A percentile compares a stretch with the other conserved stretches of the same genome.
Evolutionary conservation across 2,888 invertebrate genomes (phyloP).

Genomic region (Beris chalybata): DNA sequence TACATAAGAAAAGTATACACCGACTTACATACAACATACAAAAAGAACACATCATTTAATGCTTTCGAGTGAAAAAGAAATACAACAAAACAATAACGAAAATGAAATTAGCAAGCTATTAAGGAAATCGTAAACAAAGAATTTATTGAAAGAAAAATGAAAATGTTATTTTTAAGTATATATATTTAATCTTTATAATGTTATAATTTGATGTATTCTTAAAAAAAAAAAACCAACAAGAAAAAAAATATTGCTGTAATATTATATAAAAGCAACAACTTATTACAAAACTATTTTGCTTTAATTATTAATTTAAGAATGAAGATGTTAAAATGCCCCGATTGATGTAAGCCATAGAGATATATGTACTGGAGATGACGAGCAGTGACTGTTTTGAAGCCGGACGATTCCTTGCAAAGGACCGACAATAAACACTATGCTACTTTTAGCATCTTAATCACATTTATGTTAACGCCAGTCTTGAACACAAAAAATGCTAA

Average conservation of each 20-base stretch:
- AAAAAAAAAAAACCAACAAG: conserved; percentile 11
- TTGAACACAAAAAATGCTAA: no score
- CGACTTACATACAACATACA: not conserved
- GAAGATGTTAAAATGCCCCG: no score
- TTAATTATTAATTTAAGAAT: no score
- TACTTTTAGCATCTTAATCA: no score
- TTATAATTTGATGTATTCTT: conserved; percentile 36
- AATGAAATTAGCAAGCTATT: conserved; percentile 4
- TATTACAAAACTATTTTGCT: not conserved
- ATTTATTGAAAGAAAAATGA: conserved; percentile 28
- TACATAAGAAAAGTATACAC: no score
- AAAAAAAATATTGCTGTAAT: conserved; percentile 31
- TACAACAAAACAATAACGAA: conserved; percentile 24
- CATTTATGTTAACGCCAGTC: no score
- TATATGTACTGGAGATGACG: no score
- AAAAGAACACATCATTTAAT: conserved; percentile 26
- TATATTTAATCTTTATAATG: conserved; percentile 37
- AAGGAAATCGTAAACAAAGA: conserved; percentile 27
- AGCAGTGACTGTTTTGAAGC: no score
- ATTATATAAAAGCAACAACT: conserved; percentile 21
- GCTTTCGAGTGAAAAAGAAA: conserved; percentile 33
- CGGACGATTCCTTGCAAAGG: no score
- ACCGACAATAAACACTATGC: no score
- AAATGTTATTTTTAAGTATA: conserved; percentile 36
- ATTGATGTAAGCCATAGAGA: no score